Evolutionary conservation across 1,140 invertebrate species (phyloP).

Genomic region (Bombus pascuorum): DNA sequence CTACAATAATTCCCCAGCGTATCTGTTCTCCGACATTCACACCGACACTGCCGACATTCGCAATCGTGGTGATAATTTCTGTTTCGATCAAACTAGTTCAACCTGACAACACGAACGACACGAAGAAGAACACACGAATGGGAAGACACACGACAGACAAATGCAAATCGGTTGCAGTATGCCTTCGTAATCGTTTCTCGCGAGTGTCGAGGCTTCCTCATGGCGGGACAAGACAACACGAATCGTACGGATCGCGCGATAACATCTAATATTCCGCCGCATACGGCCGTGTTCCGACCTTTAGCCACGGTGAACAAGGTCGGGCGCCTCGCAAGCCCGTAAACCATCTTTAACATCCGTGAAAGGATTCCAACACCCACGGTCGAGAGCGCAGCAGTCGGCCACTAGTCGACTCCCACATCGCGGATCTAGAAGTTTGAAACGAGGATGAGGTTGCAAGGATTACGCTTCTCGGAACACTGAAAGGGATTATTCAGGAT

Average conservation of each 20-base stretch:
- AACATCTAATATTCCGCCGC: conserved; percentile 64
- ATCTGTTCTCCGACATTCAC: too few species aligned
- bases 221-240: conserved; percentile 22
- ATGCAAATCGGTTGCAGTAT: conserved; percentile 11
- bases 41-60: neutral
- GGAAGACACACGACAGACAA: neutral
- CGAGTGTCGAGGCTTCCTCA: neutral
- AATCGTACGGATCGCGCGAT: conserved; percentile 49
- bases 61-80: neutral
- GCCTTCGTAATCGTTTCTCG: conserved; percentile 17
- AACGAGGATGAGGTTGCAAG: conserved; percentile 54
- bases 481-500: conserved; percentile 33
- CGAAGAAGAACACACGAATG: neutral
- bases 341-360: conserved; percentile 74
- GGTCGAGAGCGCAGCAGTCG: conserved; percentile 51
- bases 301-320: conserved; percentile 74
- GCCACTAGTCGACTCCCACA: conserved; percentile 60
- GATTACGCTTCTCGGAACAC: conserved; percentile 59
- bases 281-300: conserved; percentile 66
- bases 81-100: neutral
- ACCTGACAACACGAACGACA: neutral
- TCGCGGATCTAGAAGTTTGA: conserved; percentile 58
- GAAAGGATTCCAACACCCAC: conserved; percentile 76
- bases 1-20: too few species aligned
- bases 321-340: conserved; percentile 69